A percentile compares a stretch with the other conserved stretches of the same genome.
Conservation (phyloP, 1,140 invertebrate genomes). For the Hypsibius dujardini region DNA sequence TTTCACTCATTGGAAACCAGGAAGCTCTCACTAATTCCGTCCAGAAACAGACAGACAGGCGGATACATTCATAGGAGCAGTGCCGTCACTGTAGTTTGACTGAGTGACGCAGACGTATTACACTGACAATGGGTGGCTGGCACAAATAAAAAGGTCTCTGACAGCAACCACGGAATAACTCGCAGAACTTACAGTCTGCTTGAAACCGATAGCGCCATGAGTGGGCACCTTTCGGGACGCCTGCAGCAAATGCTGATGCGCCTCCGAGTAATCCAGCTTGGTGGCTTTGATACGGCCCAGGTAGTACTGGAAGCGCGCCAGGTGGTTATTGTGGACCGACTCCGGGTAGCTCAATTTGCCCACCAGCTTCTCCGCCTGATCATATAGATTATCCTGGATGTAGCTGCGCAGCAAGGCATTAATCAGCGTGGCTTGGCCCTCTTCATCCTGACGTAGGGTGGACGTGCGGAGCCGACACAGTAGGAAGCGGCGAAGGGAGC, state of each 20-base stretch:
- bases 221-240: slow-evolving; percentile 85
- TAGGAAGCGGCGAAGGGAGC: slow-evolving; percentile 43
- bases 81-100: too few relatives aligned
- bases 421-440: slow-evolving; percentile 87
- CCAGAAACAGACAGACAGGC: too few relatives aligned
- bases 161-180: too few relatives aligned
- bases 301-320: slow-evolving; percentile 91
- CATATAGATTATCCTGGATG: slow-evolving; percentile 82
- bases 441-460: slow-evolving; percentile 81
- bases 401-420: slow-evolving; percentile 90
- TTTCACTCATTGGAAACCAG: too few relatives aligned
- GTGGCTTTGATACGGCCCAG: slow-evolving; percentile 86
- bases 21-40: too few relatives aligned
- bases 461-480: slow-evolving; percentile 78
- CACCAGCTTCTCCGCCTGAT: slow-evolving; percentile 70
- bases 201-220: slow-evolving; percentile 88
- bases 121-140: too few relatives aligned
- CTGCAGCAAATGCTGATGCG: slow-evolving; percentile 84
- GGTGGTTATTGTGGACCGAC: slow-evolving; percentile 87
- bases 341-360: slow-evolving; percentile 91
- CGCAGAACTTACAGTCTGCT: slow-evolving; percentile 71
- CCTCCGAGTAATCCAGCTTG: slow-evolving; percentile 84
- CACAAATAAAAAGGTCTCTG: too few relatives aligned
- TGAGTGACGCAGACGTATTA: too few relatives aligned
- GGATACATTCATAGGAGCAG: too few relatives aligned